Conservation (phyloP, 2,888 invertebrate genomes). For the Cephalotes varians region DNA sequence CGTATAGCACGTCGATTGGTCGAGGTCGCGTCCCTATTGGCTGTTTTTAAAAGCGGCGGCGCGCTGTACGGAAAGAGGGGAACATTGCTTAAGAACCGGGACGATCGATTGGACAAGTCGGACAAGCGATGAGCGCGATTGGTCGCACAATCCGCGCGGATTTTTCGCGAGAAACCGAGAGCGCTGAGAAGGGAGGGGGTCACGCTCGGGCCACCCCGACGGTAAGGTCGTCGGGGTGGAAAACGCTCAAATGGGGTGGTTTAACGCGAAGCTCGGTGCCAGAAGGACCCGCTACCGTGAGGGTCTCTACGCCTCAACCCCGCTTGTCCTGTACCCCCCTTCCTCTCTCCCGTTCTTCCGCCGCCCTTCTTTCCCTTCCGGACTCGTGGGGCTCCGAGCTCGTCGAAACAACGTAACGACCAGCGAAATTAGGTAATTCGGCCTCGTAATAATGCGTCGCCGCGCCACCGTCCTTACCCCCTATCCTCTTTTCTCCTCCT, state of each 20-base stretch:
- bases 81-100: constrained; percentile 75
- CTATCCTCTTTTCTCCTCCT: constrained; percentile 61
- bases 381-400: constrained; percentile 70
- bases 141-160: constrained; percentile 76
- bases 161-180: constrained; percentile 46
- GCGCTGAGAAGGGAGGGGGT: constrained; percentile 63
- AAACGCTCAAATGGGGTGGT: constrained; percentile 86
- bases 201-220: constrained; percentile 69
- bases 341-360: background rate
- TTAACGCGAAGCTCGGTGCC: constrained; percentile 85
- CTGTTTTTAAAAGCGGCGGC: constrained; percentile 77
- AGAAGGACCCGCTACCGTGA: constrained; percentile 83
- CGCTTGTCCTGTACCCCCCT: constrained; percentile 23
- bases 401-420: constrained; percentile 85
- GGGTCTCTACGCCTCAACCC: constrained; percentile 69
- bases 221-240: constrained; percentile 85
- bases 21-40: constrained; percentile 73
- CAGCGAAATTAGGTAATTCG: constrained; percentile 85
- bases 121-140: constrained; percentile 63
- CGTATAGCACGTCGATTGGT: constrained; percentile 70
- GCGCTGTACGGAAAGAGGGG: constrained; percentile 73
- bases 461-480: constrained; percentile 72
- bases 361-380: constrained; percentile 56
- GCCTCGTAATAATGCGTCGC: constrained; percentile 84
- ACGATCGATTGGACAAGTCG: constrained; percentile 77